A percentile compares a stretch with the other conserved stretches of the same genome.
These are phyloP conservation scores for Matsumurasca onukii DNA, from an alignment of 1,140 invertebrate genomes.

Conservation along the genomic window DNA sequence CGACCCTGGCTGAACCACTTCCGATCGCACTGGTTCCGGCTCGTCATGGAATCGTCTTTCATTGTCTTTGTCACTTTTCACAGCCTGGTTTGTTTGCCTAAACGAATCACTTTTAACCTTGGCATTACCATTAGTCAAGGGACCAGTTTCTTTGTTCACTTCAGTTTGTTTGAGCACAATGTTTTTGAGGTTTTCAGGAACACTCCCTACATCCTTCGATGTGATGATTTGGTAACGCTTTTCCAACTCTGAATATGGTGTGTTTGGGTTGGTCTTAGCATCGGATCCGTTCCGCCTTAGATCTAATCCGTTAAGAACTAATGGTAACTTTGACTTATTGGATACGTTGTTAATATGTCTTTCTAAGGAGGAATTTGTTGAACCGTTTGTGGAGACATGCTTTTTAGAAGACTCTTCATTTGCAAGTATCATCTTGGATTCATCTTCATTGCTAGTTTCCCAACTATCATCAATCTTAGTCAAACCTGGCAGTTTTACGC, in stretches of 20 bases:
- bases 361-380: constrained; percentile 31
- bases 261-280: neutral
- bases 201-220: constrained; percentile 15
- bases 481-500: constrained; percentile 32
- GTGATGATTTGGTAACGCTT: constrained; percentile 29
- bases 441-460: neutral
- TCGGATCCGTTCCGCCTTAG: constrained; percentile 3
- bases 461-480: constrained; percentile 4
- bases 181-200: neutral
- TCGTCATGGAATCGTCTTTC: constrained; percentile 12
- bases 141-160: neutral
- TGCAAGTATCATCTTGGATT: neutral
- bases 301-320: constrained; percentile 4
- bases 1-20: neutral
- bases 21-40: constrained; percentile 4
- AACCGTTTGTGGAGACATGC: constrained; percentile 43
- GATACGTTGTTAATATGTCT: neutral
- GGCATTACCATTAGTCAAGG: neutral
- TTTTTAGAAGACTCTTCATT: constrained; percentile 33
- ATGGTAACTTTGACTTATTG: constrained; percentile 6
- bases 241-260: constrained; percentile 23
- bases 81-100: neutral
- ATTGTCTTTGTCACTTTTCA: constrained; percentile 21
- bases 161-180: neutral
- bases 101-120: neutral